phyloP scores from a whole-genome alignment of 2,888 invertebrate species.

The Cryptosula pallasiana region DNA sequence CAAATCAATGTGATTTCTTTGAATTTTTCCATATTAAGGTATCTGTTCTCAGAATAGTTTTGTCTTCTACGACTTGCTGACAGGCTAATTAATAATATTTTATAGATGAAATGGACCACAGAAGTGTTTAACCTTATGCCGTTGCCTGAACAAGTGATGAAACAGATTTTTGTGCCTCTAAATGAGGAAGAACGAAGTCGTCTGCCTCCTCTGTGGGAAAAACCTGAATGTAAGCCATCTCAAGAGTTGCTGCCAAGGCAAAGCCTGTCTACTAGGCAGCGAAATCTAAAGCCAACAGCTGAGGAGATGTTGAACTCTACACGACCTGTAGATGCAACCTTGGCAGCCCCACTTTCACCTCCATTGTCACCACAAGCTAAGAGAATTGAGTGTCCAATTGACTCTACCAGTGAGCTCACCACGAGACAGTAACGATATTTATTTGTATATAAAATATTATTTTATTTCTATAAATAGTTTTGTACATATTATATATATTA shows the following conservation, averaged over 20 bases:
- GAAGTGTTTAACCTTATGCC: constrained; percentile 18
- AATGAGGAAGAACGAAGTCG: constrained; percentile 21
- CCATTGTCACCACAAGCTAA: background rate
- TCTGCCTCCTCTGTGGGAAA: constrained; percentile 14
- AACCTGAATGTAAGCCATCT: constrained; percentile 23
- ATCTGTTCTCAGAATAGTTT: too few relatives aligned
- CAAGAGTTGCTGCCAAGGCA: background rate
- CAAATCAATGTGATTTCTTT: too few relatives aligned
- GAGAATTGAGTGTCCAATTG: background rate
- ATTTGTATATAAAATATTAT: background rate
- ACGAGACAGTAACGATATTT: background rate
- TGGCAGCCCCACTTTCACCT: background rate
- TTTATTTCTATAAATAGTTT: background rate
- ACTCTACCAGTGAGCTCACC: background rate
- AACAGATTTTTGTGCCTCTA: constrained; percentile 1
- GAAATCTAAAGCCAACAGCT: constrained; percentile 1
- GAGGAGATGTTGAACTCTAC: background rate
- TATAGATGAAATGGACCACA: constrained; percentile 2
- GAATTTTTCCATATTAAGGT: too few relatives aligned
- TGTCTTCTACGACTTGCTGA: too few relatives aligned
- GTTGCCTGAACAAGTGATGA: background rate
- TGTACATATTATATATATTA: background rate
- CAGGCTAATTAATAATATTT: too few relatives aligned
- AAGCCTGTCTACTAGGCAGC: too few relatives aligned
- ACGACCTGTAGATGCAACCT: background rate